Evolutionary conservation across 2,888 invertebrate genomes (phyloP).

Genomic region (Plagodis dolabraria): DNA sequence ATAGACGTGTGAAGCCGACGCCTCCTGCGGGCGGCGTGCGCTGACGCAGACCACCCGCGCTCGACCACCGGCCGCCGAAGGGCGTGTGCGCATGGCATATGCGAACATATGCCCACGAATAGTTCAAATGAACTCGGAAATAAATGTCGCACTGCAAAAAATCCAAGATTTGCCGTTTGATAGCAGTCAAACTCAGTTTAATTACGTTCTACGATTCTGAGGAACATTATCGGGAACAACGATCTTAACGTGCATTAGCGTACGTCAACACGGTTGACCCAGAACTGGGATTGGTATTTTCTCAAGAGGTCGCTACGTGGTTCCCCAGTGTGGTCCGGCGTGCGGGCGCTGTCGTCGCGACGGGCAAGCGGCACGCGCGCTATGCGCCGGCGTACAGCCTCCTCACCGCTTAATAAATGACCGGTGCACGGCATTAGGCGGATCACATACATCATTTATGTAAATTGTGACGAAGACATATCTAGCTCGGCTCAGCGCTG

Average conservation of each 20-base stretch:
- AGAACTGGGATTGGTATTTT: conserved; percentile 51
- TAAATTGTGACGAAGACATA: conserved; percentile 85
- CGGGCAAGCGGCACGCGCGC: conserved; percentile 72
- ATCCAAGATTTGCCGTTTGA: conserved; percentile 23
- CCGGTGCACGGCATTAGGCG: conserved; percentile 79
- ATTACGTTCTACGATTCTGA: conserved; percentile 25
- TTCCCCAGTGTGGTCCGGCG: conserved; percentile 74
- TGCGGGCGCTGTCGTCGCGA: conserved; percentile 70
- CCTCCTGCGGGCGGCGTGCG: conserved; percentile 66
- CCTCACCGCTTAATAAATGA: conserved; percentile 79
- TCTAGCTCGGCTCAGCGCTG: conserved; percentile 71
- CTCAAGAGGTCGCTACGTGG: conserved; percentile 42
- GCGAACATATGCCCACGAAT: conserved; percentile 51
- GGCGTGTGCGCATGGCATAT: conserved; percentile 63
- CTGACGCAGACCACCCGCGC: conserved; percentile 78
- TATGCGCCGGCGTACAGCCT: conserved; percentile 70
- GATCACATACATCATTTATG: conserved; percentile 84
- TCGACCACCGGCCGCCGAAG: conserved; percentile 64
- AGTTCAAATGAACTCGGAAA: conserved; percentile 40
- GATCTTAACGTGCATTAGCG: conserved; percentile 64
- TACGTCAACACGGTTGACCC: conserved; percentile 75
- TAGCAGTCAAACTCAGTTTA: conserved; percentile 11
- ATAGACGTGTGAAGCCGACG: conserved; percentile 77
- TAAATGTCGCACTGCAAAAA: conserved; percentile 44
- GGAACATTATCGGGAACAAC: conserved; percentile 45